Evolutionary conservation across 1,140 invertebrate species (phyloP).

Genomic region (Meloidogyne chitwoodi): DNA sequence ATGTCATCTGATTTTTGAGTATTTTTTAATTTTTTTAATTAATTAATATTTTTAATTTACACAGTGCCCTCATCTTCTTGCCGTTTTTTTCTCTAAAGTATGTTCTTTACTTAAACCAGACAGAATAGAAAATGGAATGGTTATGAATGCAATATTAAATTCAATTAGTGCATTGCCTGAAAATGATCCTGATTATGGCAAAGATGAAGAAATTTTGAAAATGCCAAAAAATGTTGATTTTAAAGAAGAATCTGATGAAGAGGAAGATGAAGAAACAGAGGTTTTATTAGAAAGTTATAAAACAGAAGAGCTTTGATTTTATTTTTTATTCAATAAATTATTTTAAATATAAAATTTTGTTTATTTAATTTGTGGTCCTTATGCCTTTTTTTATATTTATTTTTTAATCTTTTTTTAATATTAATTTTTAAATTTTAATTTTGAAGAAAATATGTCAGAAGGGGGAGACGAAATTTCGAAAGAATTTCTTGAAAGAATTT

Average conservation of each 20-base stretch:
- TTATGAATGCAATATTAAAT: slow-evolving; percentile 9
- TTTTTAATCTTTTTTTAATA: background rate
- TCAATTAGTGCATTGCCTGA: background rate
- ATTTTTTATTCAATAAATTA: background rate
- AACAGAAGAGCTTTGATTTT: too few relatives aligned
- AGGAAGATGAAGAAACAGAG: background rate
- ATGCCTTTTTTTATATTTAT: background rate
- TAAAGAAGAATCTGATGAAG: background rate
- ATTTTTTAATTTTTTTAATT: background rate
- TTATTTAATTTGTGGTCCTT: background rate
- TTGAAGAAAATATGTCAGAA: background rate
- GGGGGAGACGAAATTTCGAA: background rate
- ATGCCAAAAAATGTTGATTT: background rate
- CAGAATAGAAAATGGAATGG: background rate
- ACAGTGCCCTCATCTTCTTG: slow-evolving; percentile 7
- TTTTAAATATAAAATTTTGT: background rate
- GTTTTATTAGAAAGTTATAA: too few relatives aligned
- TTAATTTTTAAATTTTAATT: background rate
- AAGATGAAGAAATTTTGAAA: background rate
- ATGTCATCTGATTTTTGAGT: background rate
- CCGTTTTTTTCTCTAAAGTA: background rate
- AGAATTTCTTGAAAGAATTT: slow-evolving; percentile 1
- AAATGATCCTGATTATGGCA: background rate
- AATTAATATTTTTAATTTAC: background rate
- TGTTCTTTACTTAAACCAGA: slow-evolving; percentile 11